Percentiles rank a stretch among this genome's conserved stretches.
phyloP scores from a whole-genome alignment of 2,113 vertebrate species.

The Melospiza georgiana region DNA sequence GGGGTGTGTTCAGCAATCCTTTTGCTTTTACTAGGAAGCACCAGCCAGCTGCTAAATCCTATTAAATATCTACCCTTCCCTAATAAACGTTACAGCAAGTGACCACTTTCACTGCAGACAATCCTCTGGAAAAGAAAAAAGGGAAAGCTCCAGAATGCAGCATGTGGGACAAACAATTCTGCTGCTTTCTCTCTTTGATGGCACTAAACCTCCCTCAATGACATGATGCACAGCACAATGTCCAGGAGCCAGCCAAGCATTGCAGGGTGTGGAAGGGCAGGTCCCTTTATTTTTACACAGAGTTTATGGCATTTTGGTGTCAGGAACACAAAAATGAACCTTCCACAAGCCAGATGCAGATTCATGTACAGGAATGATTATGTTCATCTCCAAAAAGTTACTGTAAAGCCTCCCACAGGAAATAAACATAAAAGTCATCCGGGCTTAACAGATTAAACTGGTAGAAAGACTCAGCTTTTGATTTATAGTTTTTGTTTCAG shows the following conservation, averaged over 20 bases:
- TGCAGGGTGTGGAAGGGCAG: background rate
- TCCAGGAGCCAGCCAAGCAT: background rate
- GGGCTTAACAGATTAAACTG: background rate
- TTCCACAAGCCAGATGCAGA: background rate
- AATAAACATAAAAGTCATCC: background rate
- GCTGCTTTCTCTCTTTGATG: constrained; percentile 55
- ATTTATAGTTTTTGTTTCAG: background rate
- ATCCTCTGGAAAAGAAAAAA: background rate
- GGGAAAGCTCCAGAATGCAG: constrained; percentile 23
- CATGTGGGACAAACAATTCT: constrained; percentile 6
- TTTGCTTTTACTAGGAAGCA: background rate
- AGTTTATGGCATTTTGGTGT: background rate
- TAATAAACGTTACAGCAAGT: background rate
- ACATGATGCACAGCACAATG: constrained; percentile 36
- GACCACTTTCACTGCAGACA: constrained; percentile 28
- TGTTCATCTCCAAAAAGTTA: background rate
- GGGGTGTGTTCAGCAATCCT: background rate
- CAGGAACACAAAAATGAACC: constrained; percentile 32
- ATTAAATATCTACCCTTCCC: background rate
- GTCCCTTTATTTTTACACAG: constrained; percentile 11
- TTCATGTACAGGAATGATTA: background rate
- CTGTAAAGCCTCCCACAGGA: background rate
- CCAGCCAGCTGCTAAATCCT: constrained; percentile 12
- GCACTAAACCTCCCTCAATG: constrained; percentile 26
- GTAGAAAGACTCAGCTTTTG: background rate